Evolutionary conservation across 2,113 vertebrate species (phyloP), one percentile per base, ranked within the genome.

Genomic region (Rhabdomys dilectus): DNA sequence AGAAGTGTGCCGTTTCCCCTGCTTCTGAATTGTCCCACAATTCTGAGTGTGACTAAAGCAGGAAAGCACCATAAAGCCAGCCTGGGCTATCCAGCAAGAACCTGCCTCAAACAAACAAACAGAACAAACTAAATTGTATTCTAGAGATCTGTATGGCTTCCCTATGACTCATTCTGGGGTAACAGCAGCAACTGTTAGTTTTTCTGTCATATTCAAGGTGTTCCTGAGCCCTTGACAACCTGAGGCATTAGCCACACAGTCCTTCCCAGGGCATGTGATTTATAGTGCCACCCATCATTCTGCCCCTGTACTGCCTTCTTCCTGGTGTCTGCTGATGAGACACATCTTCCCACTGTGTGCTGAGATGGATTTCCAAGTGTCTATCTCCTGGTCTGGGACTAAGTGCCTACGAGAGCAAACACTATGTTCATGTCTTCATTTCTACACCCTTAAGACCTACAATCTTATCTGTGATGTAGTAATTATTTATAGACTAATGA

Each of bases 331-430:
- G 6, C 60, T 31, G 60, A n/a, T 29, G 0, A 68, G 66, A 34
- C 31, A 34, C 13, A 1, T 68, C 13, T 68, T 34, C 66, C 31
- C 11, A 13, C 34, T 24, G 31, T 3, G 0, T 15, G 15, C 73
- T 19, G 21, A 6, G 12, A 9, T 21, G 22, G 11, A 60, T 9
- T 60, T 31, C 1, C 3, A 2, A 7, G 48, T 24, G 5, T 34
- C 68, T 45, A 24, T 75, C 48, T 58, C 45, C 70, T 10, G 3
- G 26, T 6, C 48, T 17, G 34, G 39, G 42, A 1, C 4, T 36
- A 2, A 34, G n/a, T 48, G 53, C 70, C 2, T 39, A 8, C 21
- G 39, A 80, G 62, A 88, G 39, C n/a, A 5, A 8, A 24, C 1
- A 0, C 1, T 1, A 68, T 82, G 68, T 42, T 72, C 4, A 36